These are phyloP conservation scores for Cherax destructor DNA, from an alignment of 1,140 invertebrate genomes.

Conservation along the genomic window DNA sequence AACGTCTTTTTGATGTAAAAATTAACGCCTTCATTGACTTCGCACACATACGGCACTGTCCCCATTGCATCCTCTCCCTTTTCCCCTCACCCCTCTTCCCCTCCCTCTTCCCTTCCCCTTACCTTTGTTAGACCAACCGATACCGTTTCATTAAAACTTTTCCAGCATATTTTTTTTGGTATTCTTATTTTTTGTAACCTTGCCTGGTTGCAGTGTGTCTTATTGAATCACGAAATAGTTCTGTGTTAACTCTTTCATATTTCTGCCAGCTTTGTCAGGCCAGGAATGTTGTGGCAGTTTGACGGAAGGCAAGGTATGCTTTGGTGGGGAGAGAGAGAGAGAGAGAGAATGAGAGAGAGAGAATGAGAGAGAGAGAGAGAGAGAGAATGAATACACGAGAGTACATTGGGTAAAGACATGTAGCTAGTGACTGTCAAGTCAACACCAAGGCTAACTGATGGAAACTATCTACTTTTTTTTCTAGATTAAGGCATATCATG, in stretches of 20 bases:
- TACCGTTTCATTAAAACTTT: slow-evolving; percentile 61
- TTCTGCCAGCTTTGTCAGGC: slow-evolving; percentile 32
- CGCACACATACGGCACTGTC: neutral
- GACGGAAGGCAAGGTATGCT: neutral
- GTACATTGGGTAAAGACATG: too few species aligned
- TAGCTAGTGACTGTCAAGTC: too few species aligned
- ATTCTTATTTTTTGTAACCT: neutral
- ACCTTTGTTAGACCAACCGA: slow-evolving; percentile 28
- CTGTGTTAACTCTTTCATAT: slow-evolving; percentile 55
- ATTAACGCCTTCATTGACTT: too few species aligned
- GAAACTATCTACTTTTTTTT: too few species aligned
- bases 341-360: neutral
- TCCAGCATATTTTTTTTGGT: neutral
- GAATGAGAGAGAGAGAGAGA: neutral
- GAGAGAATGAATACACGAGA: too few species aligned
- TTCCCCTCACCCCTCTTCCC: too few species aligned
- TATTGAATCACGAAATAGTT: slow-evolving; percentile 59
- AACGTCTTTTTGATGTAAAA: too few species aligned
- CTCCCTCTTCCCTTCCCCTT: neutral
- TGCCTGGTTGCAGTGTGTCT: slow-evolving; percentile 7
- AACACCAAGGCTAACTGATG: too few species aligned
- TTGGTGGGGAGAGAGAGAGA: neutral
- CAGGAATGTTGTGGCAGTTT: slow-evolving; percentile 42
- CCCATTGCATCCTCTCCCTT: too few species aligned
- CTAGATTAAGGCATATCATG: too few species aligned